Evolutionary conservation across 2,113 vertebrate species (phyloP), one percentile per base, ranked within the genome.

Genomic region (Callocephalon fimbriatum): DNA sequence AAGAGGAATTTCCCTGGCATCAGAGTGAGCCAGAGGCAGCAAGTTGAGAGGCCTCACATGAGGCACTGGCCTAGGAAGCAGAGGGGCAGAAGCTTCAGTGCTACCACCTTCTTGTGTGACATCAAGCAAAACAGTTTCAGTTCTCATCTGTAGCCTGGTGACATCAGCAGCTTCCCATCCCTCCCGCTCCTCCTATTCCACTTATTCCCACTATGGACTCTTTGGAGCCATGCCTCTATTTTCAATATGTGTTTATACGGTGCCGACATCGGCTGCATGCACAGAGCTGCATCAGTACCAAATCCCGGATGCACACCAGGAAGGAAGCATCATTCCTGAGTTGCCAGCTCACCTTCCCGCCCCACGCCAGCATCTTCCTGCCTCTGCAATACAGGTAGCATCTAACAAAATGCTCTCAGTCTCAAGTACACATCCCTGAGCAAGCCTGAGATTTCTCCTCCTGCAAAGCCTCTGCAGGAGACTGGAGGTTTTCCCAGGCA

Each of bases 221-320:
- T 29, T 31, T 1, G 25, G 63, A 91, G 85, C 44, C 6, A 0
- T 9, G 15, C 2, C 42, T 87, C 38, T 11, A 1, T n/a, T 38
- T 50, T 50, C 18, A 35, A 18, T 21, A 12, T 10, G 27, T 32
- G 29, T 67, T 70, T 38, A 42, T 2, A 37, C 15, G 51, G 50
- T 4, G 32, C 76, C 7, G 6, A 47, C 37, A 37, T 45, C 0
- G 0, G 63, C 35, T 0, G 0, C 27, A 12, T 0, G 0, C 25
- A 54, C 1, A 0, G 25, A 42, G 40, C 70, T 50, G 47, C 72
- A 27, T 15, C 1, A 0, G 18, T 17, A 66, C 48, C 72, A 63
- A 82, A 72, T 7, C 70, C n/a, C 54, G 15, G 25, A 20, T 2
- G 15, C 29, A 80, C 70, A 48, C 18, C 26, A 56, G 15, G 38